Evolutionary conservation across 2,888 invertebrate genomes (phyloP).

Genomic region (Argyra leucocephala): DNA sequence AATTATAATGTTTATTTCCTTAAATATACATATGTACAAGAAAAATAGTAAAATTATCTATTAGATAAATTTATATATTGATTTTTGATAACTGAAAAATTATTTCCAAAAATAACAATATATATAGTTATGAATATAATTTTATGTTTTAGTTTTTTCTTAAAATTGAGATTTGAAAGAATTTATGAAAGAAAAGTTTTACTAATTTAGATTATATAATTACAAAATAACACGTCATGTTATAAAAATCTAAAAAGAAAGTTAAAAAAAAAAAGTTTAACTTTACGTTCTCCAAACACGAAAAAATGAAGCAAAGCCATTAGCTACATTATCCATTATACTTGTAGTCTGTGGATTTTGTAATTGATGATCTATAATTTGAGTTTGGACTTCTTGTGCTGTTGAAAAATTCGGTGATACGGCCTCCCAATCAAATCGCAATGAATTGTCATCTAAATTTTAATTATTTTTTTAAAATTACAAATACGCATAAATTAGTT

Average conservation of each 20-base stretch:
- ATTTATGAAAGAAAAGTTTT: too few species aligned
- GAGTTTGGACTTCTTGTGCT: constrained; percentile 31
- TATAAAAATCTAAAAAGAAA: background rate
- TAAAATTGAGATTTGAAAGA: too few species aligned
- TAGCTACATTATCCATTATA: constrained; percentile 70
- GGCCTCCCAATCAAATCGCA: constrained; percentile 73
- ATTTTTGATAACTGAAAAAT: background rate
- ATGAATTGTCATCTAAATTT: constrained; percentile 48
- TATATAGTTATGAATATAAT: background rate
- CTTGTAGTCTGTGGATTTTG: constrained; percentile 41
- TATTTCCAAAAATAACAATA: background rate
- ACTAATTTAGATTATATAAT: too few species aligned
- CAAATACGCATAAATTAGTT: background rate
- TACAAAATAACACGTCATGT: background rate
- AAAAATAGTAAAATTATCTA: background rate
- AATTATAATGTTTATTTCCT: background rate
- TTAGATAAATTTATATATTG: background rate
- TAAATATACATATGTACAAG: constrained; percentile 1
- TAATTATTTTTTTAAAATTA: background rate
- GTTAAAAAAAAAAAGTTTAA: background rate
- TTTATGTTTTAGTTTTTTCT: too few species aligned
- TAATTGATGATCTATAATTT: constrained; percentile 30
- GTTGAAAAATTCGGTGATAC: constrained; percentile 44
- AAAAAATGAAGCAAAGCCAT: constrained; percentile 64
- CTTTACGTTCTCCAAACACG: constrained; percentile 8